Evolutionary conservation across 2,113 vertebrate genomes (phyloP).

Genomic region (Nothobranchius kuhntae): DNA sequence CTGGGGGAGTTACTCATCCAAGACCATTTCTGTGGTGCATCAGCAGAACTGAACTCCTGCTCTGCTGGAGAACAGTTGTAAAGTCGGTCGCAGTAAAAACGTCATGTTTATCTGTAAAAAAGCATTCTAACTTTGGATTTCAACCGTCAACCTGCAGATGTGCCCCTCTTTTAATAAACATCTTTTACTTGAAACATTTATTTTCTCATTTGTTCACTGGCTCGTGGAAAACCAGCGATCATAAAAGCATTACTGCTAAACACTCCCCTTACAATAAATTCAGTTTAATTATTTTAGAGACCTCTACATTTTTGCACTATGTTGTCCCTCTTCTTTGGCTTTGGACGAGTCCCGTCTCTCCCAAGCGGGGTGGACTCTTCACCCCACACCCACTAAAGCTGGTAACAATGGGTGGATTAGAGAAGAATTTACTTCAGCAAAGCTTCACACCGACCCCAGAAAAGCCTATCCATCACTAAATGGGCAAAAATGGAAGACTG

Average conservation of each 20-base stretch:
- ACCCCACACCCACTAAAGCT: conserved; percentile 96
- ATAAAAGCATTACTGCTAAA: conserved; percentile 64
- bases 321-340: conserved; percentile 83
- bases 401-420: conserved; percentile 98
- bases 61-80: background rate
- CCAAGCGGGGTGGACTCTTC: conserved; percentile 91
- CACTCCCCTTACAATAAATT: too few species aligned
- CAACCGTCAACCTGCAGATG: background rate
- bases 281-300: conserved; percentile 77
- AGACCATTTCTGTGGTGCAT: conserved; percentile 82
- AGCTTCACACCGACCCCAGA: conserved; percentile 83
- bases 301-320: conserved; percentile 71
- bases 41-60: conserved; percentile 72
- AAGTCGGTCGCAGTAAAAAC: background rate
- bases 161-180: background rate
- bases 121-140: too few species aligned
- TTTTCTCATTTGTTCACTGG: conserved; percentile 27
- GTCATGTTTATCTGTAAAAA: too few species aligned
- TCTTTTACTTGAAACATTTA: conserved; percentile 5
- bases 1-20: conserved; percentile 78
- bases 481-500: conserved; percentile 84
- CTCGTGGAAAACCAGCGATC: conserved; percentile 22
- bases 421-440: conserved; percentile 93
- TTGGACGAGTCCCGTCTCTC: conserved; percentile 78
- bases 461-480: conserved; percentile 75